Percentiles rank a stretch among this genome's conserved stretches.
Conservation (phyloP, 2,797 vertebrate species). For the Phrynocephalus guinanensis region DNA sequence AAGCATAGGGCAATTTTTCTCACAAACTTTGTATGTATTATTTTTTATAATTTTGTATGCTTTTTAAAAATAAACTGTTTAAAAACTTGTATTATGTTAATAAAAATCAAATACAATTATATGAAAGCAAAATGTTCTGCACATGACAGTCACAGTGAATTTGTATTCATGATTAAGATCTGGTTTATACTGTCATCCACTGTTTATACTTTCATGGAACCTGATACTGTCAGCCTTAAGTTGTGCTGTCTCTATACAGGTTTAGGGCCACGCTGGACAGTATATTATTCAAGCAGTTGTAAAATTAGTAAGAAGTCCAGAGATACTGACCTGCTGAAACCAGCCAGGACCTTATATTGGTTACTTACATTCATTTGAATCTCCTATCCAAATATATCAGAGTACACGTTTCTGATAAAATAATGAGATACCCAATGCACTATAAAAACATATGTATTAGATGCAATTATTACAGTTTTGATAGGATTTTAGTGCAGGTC, state of each 20-base stretch:
- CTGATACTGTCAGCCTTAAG: background rate
- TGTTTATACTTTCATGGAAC: background rate
- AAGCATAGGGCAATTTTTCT: constrained; percentile 50
- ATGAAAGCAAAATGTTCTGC: constrained; percentile 12
- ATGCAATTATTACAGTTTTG: background rate
- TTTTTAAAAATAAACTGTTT: constrained; percentile 75
- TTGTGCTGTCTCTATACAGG: background rate
- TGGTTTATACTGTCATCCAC: background rate
- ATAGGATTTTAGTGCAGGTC: background rate
- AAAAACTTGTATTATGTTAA: background rate
- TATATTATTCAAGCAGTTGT: background rate
- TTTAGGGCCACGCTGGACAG: background rate
- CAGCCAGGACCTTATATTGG: background rate
- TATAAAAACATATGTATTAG: background rate
- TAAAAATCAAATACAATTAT: background rate
- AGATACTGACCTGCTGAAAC: background rate
- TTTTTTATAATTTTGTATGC: constrained; percentile 58
- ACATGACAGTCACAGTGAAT: background rate
- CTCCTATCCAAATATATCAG: background rate
- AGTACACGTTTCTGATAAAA: background rate
- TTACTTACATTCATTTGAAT: background rate
- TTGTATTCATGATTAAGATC: background rate
- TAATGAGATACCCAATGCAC: background rate
- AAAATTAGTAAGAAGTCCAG: background rate
- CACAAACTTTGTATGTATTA: constrained; percentile 50